phyloP scores from a whole-genome alignment of 2,888 invertebrate species.

The Carcina quercana region DNA sequence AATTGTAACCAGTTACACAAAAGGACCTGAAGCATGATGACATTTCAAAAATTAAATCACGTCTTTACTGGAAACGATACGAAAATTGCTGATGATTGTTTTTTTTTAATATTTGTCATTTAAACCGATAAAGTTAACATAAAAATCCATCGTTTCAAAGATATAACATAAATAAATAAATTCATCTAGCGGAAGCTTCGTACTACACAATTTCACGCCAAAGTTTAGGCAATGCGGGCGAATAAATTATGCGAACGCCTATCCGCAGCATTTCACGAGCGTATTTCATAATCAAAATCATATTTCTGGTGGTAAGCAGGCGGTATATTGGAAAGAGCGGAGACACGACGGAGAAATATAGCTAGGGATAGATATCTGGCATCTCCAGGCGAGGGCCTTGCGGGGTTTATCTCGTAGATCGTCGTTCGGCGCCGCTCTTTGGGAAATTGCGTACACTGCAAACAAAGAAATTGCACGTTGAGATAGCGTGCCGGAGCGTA shows the following conservation, averaged over 20 bases:
- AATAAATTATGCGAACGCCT: constrained; percentile 34
- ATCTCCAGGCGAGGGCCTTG: constrained; percentile 43
- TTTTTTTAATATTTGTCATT: too few relatives aligned
- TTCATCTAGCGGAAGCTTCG: too few relatives aligned
- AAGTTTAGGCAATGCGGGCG: constrained; percentile 23
- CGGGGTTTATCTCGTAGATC: constrained; percentile 45
- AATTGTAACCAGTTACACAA: too few relatives aligned
- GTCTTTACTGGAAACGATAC: too few relatives aligned
- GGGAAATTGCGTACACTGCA: constrained; percentile 62
- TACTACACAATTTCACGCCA: constrained; percentile 30
- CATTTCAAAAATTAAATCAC: too few relatives aligned
- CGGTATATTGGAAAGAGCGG: constrained; percentile 25
- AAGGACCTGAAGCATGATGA: too few relatives aligned
- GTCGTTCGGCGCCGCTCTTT: constrained; percentile 41
- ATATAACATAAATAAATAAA: too few relatives aligned
- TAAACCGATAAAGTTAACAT: too few relatives aligned
- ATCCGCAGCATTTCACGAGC: constrained; percentile 34
- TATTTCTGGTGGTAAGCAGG: constrained; percentile 32
- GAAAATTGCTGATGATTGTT: too few relatives aligned
- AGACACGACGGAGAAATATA: constrained; percentile 40
- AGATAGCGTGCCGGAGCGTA: constrained; percentile 53
- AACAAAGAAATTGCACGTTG: constrained; percentile 62
- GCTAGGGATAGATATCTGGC: constrained; percentile 46
- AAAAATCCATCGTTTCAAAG: too few relatives aligned
- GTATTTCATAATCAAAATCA: constrained; percentile 52